Conservation (phyloP, 1,140 invertebrate genomes). For the Drosophila bocki region DNA sequence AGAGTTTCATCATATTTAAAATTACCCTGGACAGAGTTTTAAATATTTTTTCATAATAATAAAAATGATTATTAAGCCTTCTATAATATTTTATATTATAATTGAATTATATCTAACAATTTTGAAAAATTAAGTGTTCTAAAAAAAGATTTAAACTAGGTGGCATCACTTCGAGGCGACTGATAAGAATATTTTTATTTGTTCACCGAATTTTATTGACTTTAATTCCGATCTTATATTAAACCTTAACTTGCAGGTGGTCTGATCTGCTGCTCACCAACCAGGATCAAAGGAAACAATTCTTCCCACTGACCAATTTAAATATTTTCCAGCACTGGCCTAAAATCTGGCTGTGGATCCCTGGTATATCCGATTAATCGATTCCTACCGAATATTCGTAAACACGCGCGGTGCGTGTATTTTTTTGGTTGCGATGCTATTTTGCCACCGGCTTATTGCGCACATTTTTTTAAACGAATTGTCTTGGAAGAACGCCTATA, state of each 20-base stretch:
- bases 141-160: neutral
- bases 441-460: neutral
- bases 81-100: neutral
- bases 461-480: too few species aligned
- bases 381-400: neutral
- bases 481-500: too few species aligned
- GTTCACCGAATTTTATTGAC: too few species aligned
- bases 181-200: neutral
- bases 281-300: neutral
- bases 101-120: too few species aligned
- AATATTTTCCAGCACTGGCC: neutral
- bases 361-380: constrained; percentile 7
- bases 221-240: neutral
- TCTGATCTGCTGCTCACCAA: neutral
- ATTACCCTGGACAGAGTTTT: too few species aligned
- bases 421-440: too few species aligned
- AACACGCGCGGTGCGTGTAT: too few species aligned
- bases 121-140: neutral
- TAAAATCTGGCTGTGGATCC: neutral
- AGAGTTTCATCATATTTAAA: too few species aligned
- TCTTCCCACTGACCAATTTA: neutral
- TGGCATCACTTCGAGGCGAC: neutral
- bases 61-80: neutral
- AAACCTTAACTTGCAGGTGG: neutral
- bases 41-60: neutral